Base-by-base conservation (phyloP, 1,140 invertebrate genomes). In the Oedothorax gibbosus region DNA sequence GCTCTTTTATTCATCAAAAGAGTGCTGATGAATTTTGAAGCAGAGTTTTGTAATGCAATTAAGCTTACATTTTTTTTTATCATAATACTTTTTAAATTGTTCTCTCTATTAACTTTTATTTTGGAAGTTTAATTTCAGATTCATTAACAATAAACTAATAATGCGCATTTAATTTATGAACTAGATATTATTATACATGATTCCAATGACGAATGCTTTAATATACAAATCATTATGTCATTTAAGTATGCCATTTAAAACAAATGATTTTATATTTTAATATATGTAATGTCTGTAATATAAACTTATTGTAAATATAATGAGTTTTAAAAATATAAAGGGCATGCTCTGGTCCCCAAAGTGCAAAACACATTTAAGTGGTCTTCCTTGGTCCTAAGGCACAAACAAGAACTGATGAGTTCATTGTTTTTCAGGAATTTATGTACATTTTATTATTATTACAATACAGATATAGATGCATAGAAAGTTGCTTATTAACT, bases 321-420 rank as follows among this genome's bases (percentile, higher is more conserved):
- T 60, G 72, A 75, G 35, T 75, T 75, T 73, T 73, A 15, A 75
- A 73, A n/a, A 60, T 51, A 60, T 11, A 75, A 50, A 12, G 49
- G 54, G 54, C 35, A 75, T 56, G 72, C 72, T 75, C 72, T 57
- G 35, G 49, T 54, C 75, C 14, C 21, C 49, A 77, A 75, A 71
- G 64, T 57, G 50, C 65, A 56, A 69, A 81, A 79, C 76, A 66
- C 76, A 35, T 35, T 35, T 35, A 82, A 82, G 81, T 84, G 81
- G 81, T 84, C 81, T 84, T 84, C 81, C 81, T 84, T 54, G 57
- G 53, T 68, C n/a, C 57, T 54, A 53, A 20, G 57, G 80, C 80
- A 73, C 80, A 64, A 64, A 78, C 9, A 78, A n/a, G 35, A 71
- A 81, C 64, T 57, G 20, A 49, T 12, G 53, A 18, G 11, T 49